A percentile compares a stretch with the other conserved stretches of the same genome.
phyloP scores from a whole-genome alignment of 2,888 invertebrate genomes.

The Venustoraphidia nigricollis region DNA sequence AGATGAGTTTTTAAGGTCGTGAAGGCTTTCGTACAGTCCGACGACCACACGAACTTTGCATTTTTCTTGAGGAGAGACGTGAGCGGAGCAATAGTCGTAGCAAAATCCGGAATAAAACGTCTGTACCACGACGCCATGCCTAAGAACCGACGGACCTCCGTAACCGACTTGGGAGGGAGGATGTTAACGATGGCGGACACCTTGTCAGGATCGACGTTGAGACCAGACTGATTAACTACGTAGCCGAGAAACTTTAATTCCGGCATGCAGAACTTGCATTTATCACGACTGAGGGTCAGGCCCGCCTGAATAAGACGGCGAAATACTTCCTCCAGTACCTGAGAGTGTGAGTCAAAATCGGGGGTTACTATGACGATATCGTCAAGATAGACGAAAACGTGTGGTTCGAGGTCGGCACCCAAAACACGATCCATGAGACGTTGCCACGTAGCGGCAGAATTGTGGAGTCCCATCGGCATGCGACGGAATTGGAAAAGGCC shows the following conservation, averaged over 20 bases:
- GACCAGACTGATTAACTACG: slow-evolving; percentile 13
- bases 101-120: slow-evolving; percentile 14
- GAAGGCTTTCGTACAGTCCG: slow-evolving; percentile 4
- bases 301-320: neutral
- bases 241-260: slow-evolving; percentile 17
- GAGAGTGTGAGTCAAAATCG: slow-evolving; percentile 12
- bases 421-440: slow-evolving; percentile 10
- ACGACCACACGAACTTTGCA: slow-evolving; percentile 1
- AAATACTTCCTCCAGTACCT: slow-evolving; percentile 2
- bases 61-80: slow-evolving; percentile 8
- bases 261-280: slow-evolving; percentile 11
- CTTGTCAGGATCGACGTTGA: slow-evolving; percentile 12
- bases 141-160: slow-evolving; percentile 15
- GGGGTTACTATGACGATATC: slow-evolving; percentile 11
- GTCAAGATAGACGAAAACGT: slow-evolving; percentile 10
- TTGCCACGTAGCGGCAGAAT: slow-evolving; percentile 12
- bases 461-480: slow-evolving; percentile 12
- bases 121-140: slow-evolving; percentile 19
- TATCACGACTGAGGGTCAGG: neutral
- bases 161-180: slow-evolving; percentile 13
- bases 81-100: slow-evolving; percentile 11
- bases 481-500: neutral
- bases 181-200: slow-evolving; percentile 9
- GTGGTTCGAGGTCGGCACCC: slow-evolving; percentile 9
- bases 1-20: slow-evolving; percentile 3